Conservation (phyloP, 1,140 invertebrate genomes). For the Lepidostoma basale region DNA sequence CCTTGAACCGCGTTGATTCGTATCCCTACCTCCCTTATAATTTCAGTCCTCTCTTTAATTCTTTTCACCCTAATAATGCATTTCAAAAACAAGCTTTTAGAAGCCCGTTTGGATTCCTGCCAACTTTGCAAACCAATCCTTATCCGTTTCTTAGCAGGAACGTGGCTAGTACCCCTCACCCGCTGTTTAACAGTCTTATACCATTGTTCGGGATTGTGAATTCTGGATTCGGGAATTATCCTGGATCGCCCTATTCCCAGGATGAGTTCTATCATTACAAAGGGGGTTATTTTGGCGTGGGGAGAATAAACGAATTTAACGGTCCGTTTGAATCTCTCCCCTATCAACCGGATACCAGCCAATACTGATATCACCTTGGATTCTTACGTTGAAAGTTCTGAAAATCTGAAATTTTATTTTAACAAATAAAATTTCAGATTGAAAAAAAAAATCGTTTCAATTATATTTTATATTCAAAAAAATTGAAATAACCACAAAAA, state of each 20-base stretch:
- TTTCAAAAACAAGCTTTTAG: neutral
- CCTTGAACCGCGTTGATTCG: too few species aligned
- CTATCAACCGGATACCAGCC: neutral
- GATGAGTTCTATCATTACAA: neutral
- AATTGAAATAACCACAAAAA: too few species aligned
- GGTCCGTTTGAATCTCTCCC: neutral
- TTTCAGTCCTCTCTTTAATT: too few species aligned
- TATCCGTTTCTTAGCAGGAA: conserved; percentile 1
- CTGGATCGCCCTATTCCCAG: neutral
- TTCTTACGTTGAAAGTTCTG: too few species aligned
- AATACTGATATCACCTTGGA: too few species aligned
- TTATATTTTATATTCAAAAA: too few species aligned
- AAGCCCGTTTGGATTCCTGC: neutral
- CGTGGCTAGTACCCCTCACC: neutral
- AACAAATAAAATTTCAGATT: too few species aligned
- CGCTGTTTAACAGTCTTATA: conserved; percentile 1
- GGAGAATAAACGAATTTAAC: neutral
- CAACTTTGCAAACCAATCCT: conserved; percentile 1
- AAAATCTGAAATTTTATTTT: too few species aligned
- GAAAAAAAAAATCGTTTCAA: too few species aligned
- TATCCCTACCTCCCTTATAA: too few species aligned
- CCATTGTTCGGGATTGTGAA: conserved; percentile 14
- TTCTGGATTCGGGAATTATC: conserved; percentile 1
- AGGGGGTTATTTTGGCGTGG: neutral
- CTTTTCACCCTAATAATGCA: too few species aligned